phyloP scores from a whole-genome alignment of 2,797 vertebrate genomes.

The Borostomias antarcticus region DNA sequence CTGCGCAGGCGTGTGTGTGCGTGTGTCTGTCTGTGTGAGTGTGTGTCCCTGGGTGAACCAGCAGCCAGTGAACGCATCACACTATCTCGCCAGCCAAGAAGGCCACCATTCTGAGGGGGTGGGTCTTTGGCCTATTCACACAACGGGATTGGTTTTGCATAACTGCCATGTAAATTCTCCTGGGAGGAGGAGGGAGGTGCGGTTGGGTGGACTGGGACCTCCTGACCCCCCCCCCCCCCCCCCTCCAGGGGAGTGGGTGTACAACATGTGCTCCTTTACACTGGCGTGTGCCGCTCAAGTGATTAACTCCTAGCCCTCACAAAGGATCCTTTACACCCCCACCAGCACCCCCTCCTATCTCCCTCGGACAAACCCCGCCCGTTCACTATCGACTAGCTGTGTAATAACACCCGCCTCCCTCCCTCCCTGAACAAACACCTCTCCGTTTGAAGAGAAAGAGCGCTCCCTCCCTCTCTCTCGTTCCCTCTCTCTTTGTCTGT shows the following conservation, averaged over 20 bases:
- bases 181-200: constrained; percentile 30
- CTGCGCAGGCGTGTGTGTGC: constrained; percentile 17
- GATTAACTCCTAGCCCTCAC: constrained; percentile 80
- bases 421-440: constrained; percentile 75
- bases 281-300: constrained; percentile 81
- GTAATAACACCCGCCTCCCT: constrained; percentile 72
- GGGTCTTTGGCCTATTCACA: constrained; percentile 57
- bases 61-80: constrained; percentile 59
- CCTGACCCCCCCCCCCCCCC: constrained; percentile 32
- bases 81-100: constrained; percentile 58
- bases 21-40: constrained; percentile 22
- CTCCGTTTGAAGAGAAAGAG: constrained; percentile 56
- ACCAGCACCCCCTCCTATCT: constrained; percentile 27
- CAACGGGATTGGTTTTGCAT: constrained; percentile 70
- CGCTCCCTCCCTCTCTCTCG: constrained; percentile 25
- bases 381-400: constrained; percentile 65
- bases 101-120: constrained; percentile 66
- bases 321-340: constrained; percentile 70
- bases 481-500: constrained; percentile 71
- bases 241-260: constrained; percentile 64
- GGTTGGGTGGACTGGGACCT: constrained; percentile 26
- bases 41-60: constrained; percentile 62
- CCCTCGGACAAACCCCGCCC: constrained; percentile 38
- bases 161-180: constrained; percentile 79
- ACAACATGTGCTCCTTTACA: constrained; percentile 73